Evolutionary conservation across 2,888 invertebrate species (phyloP).

Genomic region (Pristionchus maxplancki): DNA sequence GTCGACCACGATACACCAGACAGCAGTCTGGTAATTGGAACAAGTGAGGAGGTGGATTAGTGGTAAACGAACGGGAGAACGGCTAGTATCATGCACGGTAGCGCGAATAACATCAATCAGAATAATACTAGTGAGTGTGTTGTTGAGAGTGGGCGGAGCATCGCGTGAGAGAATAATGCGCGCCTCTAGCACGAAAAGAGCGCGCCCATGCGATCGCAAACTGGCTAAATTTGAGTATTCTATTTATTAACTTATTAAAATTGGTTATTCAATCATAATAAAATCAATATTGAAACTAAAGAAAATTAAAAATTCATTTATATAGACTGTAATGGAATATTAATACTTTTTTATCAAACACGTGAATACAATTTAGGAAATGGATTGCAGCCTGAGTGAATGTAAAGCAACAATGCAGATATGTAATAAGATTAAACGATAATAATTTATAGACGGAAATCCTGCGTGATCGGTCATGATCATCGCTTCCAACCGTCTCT

Average conservation of each 20-base stretch:
- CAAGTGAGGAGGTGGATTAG: background rate
- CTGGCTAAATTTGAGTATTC: background rate
- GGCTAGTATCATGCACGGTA: background rate
- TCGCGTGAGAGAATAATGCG: background rate
- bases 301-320: too few species aligned
- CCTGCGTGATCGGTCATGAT: too few species aligned
- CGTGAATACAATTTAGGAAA: background rate
- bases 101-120: background rate
- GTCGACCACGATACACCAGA: background rate
- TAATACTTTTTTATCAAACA: background rate
- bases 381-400: too few species aligned
- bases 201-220: background rate
- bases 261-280: background rate
- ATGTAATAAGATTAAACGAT: background rate
- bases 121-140: background rate
- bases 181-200: background rate
- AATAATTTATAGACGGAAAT: too few species aligned
- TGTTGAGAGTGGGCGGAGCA: background rate
- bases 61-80: background rate
- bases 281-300: background rate
- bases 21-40: background rate
- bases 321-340: too few species aligned
- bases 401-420: background rate
- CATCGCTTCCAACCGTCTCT: background rate
- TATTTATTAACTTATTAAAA: background rate